Evolutionary conservation across 2,113 vertebrate genomes (phyloP), one percentile per base, ranked within the genome.

Genomic region (Pampusana beccarii): DNA sequence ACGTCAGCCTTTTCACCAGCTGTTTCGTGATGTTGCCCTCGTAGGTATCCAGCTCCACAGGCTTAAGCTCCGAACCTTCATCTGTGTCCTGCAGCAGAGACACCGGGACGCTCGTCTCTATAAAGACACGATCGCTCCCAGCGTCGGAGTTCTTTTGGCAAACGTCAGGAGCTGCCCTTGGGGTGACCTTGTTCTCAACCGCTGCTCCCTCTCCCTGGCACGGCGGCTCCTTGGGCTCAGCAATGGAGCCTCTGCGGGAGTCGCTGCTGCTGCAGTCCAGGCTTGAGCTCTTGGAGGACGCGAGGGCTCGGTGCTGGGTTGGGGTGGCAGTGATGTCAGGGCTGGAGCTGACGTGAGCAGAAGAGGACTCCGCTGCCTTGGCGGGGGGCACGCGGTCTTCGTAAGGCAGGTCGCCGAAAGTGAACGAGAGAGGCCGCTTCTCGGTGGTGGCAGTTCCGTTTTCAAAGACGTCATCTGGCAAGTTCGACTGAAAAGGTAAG

Each of bases 1-100:
- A 99, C 0, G 99, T 99, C 40, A 99, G 98, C 96, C 99, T 98
- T 97, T 98, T 98, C 53, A 99, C 99, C 28, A 99, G 98, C 97
- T 99, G 99, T 93, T 98, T 98, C 0, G 99, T 99, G 96, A 99
- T 97, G 96, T 98, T 99, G 31, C 99, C 99, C 89, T 99, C 99
- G 44, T 98, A 98, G 12, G 98, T 97, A 96, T 99, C 99, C 97
- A 99, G 97, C 80, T 99, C 99, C 95, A 99, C 98, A 0, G 99
- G 99, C 94, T 99, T 99, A 48, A 99, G 98, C 84, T 99, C 99
- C 2, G 98, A 98, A 6, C 98, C 92, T 74, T 99, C 98, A 9
- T 98, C 98, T 0, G 98, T 97, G 66, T 98, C 98, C 65, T 95
- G 98, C 72, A 98, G 96, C 11, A 98, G 98, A 24, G 97, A 97